phyloP scores from a whole-genome alignment of 1,140 invertebrate species.

The Bombus breviceps region DNA sequence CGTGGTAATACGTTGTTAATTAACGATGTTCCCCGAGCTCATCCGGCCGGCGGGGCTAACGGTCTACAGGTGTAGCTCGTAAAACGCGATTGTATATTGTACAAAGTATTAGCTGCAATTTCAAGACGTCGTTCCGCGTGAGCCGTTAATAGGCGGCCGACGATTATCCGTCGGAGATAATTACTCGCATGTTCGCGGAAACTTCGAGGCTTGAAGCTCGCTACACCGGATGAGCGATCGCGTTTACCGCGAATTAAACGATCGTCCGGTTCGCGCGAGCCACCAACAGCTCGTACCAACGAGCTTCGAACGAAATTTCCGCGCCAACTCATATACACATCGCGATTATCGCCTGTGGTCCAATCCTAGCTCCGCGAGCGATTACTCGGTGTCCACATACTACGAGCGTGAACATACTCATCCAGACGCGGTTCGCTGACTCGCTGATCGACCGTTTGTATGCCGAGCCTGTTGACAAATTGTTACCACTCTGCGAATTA shows the following conservation, averaged over 20 bases:
- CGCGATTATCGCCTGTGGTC: conserved; percentile 47
- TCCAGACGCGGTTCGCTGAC: too few species aligned
- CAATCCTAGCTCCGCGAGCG: background rate
- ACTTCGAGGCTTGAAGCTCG: background rate
- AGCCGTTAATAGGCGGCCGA: conserved; percentile 56
- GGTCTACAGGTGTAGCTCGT: conserved; percentile 28
- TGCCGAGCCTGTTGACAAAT: background rate
- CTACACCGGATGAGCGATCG: background rate
- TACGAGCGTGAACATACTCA: background rate
- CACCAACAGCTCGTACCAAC: conserved; percentile 2
- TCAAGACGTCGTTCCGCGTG: conserved; percentile 13
- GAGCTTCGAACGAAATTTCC: conserved; percentile 8
- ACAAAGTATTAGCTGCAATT: conserved; percentile 15
- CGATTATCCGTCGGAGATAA: conserved; percentile 62
- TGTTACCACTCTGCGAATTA: background rate
- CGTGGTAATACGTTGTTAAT: conserved; percentile 22
- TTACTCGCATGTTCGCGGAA: conserved; percentile 54
- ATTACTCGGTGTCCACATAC: conserved; percentile 44
- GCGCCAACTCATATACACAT: background rate
- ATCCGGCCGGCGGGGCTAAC: background rate
- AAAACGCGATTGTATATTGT: conserved; percentile 10
- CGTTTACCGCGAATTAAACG: conserved; percentile 41
- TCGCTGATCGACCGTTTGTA: background rate
- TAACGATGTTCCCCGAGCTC: background rate
- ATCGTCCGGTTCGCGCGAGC: too few species aligned